Conservation (phyloP, 2,113 vertebrate genomes). For the Rhodinocichla rosea region DNA sequence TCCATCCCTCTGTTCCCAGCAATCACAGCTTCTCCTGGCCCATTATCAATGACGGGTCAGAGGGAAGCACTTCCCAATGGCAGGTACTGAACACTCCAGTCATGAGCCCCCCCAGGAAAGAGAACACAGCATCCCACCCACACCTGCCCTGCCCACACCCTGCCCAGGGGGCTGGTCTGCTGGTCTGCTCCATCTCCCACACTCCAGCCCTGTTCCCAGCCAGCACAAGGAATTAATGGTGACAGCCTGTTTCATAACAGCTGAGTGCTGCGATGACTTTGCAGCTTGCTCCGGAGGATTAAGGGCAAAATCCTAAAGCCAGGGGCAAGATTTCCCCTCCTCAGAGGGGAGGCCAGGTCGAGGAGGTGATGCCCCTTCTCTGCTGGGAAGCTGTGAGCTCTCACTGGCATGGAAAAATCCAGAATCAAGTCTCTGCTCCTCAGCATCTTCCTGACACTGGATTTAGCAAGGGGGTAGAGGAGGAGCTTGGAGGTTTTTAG, state of each 20-base stretch:
- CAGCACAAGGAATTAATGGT: background rate
- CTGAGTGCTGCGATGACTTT: constrained; percentile 21
- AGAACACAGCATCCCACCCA: background rate
- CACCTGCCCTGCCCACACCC: background rate
- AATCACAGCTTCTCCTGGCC: background rate
- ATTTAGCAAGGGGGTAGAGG: background rate
- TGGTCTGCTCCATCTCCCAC: background rate
- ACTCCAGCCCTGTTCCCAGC: background rate
- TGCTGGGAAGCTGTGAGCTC: accelerated
- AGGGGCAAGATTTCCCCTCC: background rate
- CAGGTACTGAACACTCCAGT: accelerated
- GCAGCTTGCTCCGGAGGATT: constrained; percentile 29
- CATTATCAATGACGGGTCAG: accelerated
- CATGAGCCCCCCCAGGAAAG: background rate
- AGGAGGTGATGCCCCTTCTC: background rate
- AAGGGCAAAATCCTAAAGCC: background rate
- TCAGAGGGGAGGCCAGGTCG: background rate
- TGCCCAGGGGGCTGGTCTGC: background rate
- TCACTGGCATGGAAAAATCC: background rate
- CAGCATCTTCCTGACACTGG: background rate
- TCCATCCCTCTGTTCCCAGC: background rate
- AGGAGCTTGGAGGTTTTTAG: background rate
- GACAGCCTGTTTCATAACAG: background rate
- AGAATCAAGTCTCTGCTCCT: background rate
- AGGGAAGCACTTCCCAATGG: background rate